These are phyloP conservation scores for Loxodonta africana DNA, from an alignment of 2,113 vertebrate genomes.

Conservation along the genomic window DNA sequence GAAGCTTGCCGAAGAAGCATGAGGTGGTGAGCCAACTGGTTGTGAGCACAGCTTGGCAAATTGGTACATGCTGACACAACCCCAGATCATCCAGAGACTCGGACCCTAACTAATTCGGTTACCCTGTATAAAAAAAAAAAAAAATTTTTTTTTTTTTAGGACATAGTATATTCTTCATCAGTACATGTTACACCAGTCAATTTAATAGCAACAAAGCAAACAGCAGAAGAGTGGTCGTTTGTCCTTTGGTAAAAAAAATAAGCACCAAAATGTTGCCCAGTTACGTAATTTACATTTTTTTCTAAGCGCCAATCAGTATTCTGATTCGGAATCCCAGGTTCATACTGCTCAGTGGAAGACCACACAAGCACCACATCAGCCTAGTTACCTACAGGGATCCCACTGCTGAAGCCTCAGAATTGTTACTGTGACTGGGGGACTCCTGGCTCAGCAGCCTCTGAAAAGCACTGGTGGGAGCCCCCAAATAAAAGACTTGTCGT, in stretches of 20 bases:
- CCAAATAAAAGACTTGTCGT: neutral
- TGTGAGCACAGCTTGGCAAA: neutral
- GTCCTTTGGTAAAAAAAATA: constrained; percentile 42
- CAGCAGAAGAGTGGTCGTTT: neutral
- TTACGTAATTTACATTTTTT: neutral
- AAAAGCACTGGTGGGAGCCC: neutral
- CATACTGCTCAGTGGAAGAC: neutral
- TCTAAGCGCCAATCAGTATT: neutral
- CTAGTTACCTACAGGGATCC: neutral
- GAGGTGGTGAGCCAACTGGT: neutral
- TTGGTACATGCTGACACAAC: neutral
- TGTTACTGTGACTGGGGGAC: neutral
- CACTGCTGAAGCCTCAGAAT: neutral
- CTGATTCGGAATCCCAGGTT: neutral
- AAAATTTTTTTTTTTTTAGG: too few relatives aligned
- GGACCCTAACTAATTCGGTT: neutral
- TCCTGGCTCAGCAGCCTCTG: neutral
- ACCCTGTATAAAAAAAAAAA: neutral
- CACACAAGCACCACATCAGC: neutral
- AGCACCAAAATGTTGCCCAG: neutral
- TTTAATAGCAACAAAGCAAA: neutral
- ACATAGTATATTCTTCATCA: neutral
- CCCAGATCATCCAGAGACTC: neutral
- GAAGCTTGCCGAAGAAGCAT: neutral
- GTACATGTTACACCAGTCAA: neutral